A percentile compares a stretch with the other conserved stretches of the same genome.
Conservation (phyloP, 2,113 vertebrate genomes). For the Tachysurus vachellii region DNA sequence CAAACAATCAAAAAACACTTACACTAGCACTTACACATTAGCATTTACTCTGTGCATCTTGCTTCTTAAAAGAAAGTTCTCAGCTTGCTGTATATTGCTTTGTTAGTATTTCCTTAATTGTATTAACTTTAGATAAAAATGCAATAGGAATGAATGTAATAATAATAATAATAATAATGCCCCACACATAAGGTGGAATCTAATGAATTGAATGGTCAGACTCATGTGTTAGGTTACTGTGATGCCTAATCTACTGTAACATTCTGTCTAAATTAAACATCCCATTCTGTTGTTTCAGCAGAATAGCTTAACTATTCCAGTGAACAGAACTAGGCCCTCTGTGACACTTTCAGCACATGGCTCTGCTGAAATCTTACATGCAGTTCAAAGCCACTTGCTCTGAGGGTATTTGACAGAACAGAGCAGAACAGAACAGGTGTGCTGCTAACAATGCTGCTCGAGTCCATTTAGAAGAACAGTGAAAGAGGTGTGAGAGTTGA, state of each 20-base stretch:
- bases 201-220: background rate
- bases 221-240: background rate
- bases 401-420: conserved; percentile 17
- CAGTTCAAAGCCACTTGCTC: conserved; percentile 28
- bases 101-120: too few relatives aligned
- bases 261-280: background rate
- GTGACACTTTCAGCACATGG: background rate
- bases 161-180: background rate
- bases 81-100: too few relatives aligned
- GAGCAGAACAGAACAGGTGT: conserved; percentile 32
- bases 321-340: background rate
- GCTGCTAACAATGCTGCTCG: conserved; percentile 12
- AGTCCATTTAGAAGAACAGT: conserved; percentile 22
- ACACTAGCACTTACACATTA: too few relatives aligned
- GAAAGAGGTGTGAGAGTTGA: conserved; percentile 4
- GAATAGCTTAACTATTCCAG: background rate
- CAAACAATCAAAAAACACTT: too few relatives aligned
- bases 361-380: conserved; percentile 14
- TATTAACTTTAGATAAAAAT: too few relatives aligned
- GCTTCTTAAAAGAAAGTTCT: too few relatives aligned
- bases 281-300: background rate
- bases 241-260: background rate
- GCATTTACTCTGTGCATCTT: too few relatives aligned
- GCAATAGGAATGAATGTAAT: background rate
- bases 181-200: background rate